Evolutionary conservation across 2,888 invertebrate genomes (phyloP).

Genomic region (Eremobia ochroleuca): DNA sequence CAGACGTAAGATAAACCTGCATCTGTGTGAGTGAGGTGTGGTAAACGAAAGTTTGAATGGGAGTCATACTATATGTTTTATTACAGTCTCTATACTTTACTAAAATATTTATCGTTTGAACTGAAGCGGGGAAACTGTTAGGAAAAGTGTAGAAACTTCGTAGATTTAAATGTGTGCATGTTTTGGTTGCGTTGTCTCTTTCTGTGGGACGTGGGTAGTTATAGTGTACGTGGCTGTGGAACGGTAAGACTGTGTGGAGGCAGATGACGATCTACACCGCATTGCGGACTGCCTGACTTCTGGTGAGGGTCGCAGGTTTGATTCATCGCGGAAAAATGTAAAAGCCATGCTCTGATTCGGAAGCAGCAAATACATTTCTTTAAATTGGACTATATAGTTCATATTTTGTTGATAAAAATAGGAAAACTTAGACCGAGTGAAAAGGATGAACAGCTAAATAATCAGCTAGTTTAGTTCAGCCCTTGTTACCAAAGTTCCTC

Average conservation of each 20-base stretch:
- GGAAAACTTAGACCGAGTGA: neutral
- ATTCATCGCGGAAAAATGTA: neutral
- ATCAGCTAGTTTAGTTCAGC: neutral
- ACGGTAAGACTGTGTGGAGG: conserved; percentile 1
- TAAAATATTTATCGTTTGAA: conserved; percentile 64
- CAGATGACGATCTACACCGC: conserved; percentile 20
- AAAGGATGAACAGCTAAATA: neutral
- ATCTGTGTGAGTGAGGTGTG: conserved; percentile 57
- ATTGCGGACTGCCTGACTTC: conserved; percentile 32
- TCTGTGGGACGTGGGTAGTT: conserved; percentile 16
- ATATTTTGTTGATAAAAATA: neutral
- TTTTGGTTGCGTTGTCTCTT: conserved; percentile 41
- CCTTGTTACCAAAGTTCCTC: neutral
- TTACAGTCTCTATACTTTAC: conserved; percentile 56
- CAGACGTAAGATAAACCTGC: conserved; percentile 39
- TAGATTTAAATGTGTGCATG: conserved; percentile 43
- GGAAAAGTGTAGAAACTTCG: conserved; percentile 62
- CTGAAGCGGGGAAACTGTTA: conserved; percentile 60
- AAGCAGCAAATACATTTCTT: neutral
- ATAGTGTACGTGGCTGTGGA: neutral
- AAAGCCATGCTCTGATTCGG: neutral
- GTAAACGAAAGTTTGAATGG: conserved; percentile 71
- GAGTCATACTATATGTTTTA: conserved; percentile 63
- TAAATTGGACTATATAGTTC: no score
- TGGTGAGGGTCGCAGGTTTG: conserved; percentile 16